phyloP scores from a whole-genome alignment of 2,113 vertebrate genomes.

The Anarhynchus alexandrinus region DNA sequence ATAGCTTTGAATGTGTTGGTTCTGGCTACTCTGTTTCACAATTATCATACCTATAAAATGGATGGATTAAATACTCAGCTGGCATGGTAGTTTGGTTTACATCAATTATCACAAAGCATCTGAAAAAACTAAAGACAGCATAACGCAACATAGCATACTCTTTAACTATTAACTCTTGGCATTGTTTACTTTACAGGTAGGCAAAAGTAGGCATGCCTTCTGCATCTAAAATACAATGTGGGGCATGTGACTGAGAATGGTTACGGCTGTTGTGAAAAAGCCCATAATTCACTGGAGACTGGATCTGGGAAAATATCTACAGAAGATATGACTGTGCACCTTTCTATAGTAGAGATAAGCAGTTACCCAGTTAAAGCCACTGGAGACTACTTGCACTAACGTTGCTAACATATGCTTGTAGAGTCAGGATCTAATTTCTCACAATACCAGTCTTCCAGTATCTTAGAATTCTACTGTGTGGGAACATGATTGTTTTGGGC shows the following conservation, averaged over 20 bases:
- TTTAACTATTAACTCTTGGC: background rate
- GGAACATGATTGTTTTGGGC: constrained; percentile 16
- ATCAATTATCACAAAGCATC: background rate
- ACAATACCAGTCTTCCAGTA: background rate
- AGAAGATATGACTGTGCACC: background rate
- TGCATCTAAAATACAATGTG: background rate
- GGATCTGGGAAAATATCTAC: background rate
- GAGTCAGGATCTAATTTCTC: constrained; percentile 5
- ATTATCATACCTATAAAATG: background rate
- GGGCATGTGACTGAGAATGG: background rate
- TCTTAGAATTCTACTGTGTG: background rate
- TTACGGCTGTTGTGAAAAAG: background rate
- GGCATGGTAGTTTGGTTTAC: background rate
- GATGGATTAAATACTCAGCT: background rate
- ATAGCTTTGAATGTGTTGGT: too few species aligned
- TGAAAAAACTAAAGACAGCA: background rate
- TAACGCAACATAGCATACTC: background rate
- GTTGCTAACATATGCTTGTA: background rate
- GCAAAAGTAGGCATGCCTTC: background rate
- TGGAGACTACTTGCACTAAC: background rate
- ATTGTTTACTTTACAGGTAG: background rate
- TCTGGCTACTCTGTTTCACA: too few species aligned
- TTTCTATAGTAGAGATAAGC: background rate
- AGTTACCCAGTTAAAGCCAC: background rate
- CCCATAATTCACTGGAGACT: background rate